Evolutionary conservation across 2,888 invertebrate genomes (phyloP), one percentile per base, ranked within the genome.

Genomic region (Germaria angustata): DNA sequence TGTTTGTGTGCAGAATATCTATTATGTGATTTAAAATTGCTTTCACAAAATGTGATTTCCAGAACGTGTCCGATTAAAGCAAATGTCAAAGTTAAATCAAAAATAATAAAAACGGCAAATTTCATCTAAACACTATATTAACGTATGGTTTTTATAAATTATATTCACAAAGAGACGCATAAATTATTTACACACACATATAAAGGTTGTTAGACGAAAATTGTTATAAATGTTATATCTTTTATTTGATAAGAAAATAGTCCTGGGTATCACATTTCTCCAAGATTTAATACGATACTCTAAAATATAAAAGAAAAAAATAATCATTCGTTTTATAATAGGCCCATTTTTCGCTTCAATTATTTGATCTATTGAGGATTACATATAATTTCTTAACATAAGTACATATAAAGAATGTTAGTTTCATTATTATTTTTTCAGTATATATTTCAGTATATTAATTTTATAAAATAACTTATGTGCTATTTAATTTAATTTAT

Each of bases 181-280:
- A 66, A 76, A 34, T 76, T 76, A 68, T 68, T 59, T 68, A 76
- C 61, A 77, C 20, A 49, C 36, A 68, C 41, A 28, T 55, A 46
- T 36, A 66, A 76, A 65, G 5, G 36, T 24, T 66, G 55, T 24
- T n/a, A 66, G 36, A 76, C 28, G 46, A 55, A 41, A 55, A 65
- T 28, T 51, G n/a, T 36, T 57, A 46, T 15, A 66, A n/a, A n/a
- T n/a, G n/a, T n/a, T 57, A 53, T 22, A 24, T 20, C 5, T 53
- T 51, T 73, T 39, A 13, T 53, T 65, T 59, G 41, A 61, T 59
- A 69, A 69, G 69, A 59, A 77, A 69, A 51, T 34, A 69, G 44
- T 69, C 53, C 61, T 69, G 77, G 68, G 77, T 77, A 77, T 77
- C 77, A 77, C 77, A 77, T 61, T 75, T 69, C 77, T 34, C 77